These are phyloP conservation scores for Dendrolimus houi DNA, from an alignment of 2,888 invertebrate genomes.

Conservation along the genomic window DNA sequence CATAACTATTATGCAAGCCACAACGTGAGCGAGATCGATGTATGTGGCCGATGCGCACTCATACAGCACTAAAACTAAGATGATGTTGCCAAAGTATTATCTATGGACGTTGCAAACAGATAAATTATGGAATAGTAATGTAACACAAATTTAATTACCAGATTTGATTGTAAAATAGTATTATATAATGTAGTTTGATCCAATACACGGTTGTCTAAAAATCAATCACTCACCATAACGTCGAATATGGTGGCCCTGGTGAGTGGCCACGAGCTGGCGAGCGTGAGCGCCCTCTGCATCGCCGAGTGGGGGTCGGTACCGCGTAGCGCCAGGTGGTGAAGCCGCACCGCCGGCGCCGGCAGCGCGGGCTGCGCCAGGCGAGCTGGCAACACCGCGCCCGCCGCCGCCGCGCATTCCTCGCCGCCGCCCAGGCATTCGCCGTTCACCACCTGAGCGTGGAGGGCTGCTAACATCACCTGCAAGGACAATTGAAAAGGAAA, in stretches of 20 bases:
- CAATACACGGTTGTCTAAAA: too few species aligned
- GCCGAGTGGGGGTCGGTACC: slow-evolving; percentile 92
- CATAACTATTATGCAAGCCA: too few species aligned
- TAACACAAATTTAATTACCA: too few species aligned
- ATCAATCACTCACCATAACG: slow-evolving; percentile 83
- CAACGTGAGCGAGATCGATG: too few species aligned
- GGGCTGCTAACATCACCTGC: slow-evolving; percentile 93
- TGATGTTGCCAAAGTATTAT: too few species aligned
- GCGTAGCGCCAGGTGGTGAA: slow-evolving; percentile 92
- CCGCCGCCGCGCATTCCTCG: slow-evolving; percentile 82
- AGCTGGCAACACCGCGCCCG: slow-evolving; percentile 87
- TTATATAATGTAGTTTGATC: too few species aligned
- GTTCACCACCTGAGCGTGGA: slow-evolving; percentile 94
- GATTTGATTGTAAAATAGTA: too few species aligned
- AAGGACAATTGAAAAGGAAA: neutral
- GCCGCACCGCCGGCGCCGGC: slow-evolving; percentile 89
- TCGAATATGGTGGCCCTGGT: slow-evolving; percentile 96
- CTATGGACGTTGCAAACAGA: too few species aligned
- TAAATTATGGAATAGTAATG: too few species aligned
- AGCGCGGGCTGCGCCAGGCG: slow-evolving; percentile 88
- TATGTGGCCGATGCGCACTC: too few species aligned
- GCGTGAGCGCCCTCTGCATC: slow-evolving; percentile 93
- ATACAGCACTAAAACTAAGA: too few species aligned
- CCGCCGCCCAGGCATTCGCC: slow-evolving; percentile 86
- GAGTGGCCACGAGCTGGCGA: slow-evolving; percentile 95